These are phyloP conservation scores for Porites rus DNA, from an alignment of 92 coral and sea anemone genomes.

Conservation along the genomic window DNA sequence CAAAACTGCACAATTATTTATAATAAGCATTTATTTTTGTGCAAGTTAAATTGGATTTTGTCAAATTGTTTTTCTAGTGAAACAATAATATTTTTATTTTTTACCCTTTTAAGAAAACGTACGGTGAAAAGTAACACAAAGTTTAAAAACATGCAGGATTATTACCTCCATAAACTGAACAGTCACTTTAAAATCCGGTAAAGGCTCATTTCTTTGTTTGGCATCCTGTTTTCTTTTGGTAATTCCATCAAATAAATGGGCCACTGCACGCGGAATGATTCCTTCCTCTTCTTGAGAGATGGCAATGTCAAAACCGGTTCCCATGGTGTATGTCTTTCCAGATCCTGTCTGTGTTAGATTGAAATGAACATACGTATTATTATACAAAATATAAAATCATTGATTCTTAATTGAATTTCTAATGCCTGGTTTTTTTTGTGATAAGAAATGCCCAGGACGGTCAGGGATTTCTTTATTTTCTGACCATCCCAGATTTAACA, in stretches of 20 bases:
- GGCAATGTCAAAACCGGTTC: constrained; percentile 97
- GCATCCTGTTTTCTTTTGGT: constrained; percentile 82
- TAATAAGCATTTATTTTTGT: no score
- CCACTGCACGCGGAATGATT: constrained; percentile 93
- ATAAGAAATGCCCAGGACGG: no score
- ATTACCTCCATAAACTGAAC: constrained; percentile 98
- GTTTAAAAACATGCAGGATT: neutral
- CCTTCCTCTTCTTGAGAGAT: constrained; percentile 91
- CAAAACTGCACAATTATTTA: no score
- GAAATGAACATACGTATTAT: neutral
- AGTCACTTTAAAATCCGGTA: constrained; percentile 90
- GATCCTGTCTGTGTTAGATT: constrained; percentile 87
- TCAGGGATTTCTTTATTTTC: no score
- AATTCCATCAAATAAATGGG: constrained; percentile 92
- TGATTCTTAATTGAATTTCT: no score
- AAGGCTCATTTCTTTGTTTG: constrained; percentile 90
- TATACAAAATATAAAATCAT: no score
- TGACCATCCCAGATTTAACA: no score
- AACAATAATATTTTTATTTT: no score
- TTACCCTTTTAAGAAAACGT: no score
- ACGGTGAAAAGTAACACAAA: neutral
- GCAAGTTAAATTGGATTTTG: no score
- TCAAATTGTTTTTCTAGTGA: no score
- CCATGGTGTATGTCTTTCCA: constrained; percentile 99
- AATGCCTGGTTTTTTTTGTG: no score